These are phyloP conservation scores for Pantherophis vulpinus DNA, from an alignment of 2,797 vertebrate species.

Conservation along the genomic window DNA sequence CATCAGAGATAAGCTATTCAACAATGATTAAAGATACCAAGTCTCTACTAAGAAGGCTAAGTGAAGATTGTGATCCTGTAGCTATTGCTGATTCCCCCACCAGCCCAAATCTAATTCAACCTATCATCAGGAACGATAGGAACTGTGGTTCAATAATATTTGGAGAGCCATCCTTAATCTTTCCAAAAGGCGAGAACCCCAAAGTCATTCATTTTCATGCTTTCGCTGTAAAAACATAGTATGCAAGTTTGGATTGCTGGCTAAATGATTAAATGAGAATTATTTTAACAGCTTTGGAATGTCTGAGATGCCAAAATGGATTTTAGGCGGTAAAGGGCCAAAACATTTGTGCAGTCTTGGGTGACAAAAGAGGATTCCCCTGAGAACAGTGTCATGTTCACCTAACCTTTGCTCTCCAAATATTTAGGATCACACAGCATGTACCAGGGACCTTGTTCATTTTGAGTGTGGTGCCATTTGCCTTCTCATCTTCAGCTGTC, in stretches of 20 bases:
- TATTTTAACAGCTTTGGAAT: neutral
- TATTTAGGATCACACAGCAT: slow-evolving; percentile 68
- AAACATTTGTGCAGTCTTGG: neutral
- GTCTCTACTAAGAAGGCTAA: neutral
- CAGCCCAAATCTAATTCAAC: neutral
- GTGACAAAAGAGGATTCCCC: slow-evolving; percentile 36
- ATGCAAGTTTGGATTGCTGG: neutral
- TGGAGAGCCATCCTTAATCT: neutral
- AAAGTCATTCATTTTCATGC: neutral
- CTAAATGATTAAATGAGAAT: neutral
- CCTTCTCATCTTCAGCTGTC: slow-evolving; percentile 68
- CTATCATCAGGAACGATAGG: neutral
- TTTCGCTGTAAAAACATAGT: neutral
- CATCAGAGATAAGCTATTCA: too few species aligned
- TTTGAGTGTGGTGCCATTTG: slow-evolving; percentile 63
- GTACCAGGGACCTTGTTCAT: slow-evolving; percentile 60
- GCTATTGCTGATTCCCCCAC: neutral
- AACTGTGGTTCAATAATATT: neutral
- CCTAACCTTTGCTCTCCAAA: slow-evolving; percentile 71
- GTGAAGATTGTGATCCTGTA: neutral
- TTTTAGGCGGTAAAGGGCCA: slow-evolving; percentile 45
- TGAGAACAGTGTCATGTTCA: slow-evolving; percentile 59
- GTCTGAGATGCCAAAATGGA: slow-evolving; percentile 9
- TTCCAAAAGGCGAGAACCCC: neutral
- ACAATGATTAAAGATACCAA: neutral